Base-by-base conservation (phyloP, 2,797 vertebrate species). In the Chromobotia macracanthus region DNA sequence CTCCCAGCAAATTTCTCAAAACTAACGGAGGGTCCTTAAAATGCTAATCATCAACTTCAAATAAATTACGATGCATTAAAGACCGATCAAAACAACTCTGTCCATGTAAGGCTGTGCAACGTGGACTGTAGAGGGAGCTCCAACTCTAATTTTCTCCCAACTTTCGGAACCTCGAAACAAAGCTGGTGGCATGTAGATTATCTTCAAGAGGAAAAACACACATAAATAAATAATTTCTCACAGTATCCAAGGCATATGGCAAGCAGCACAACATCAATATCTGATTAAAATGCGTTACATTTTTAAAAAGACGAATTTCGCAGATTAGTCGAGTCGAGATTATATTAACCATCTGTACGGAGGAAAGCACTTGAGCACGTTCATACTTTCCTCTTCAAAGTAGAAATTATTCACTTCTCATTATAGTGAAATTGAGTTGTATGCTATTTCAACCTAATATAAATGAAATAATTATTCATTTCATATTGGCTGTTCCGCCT, bases 81-180 rank as follows among this genome's bases (percentile, higher is more conserved):
- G 31, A 48, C 31, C 41, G 56, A 41, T 66, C 46, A 80, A 67
- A 67, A 48, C 19, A 25, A 23, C 35, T 48, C 48, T 46, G 18
- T 56, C 7, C 2, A 6, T 38, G 56, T 44, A 2, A 35, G 11
- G 12, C 55, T 73, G 55, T 21, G 9, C 15, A 46, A 19, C 78
- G 65, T 55, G 28, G 84, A 86, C 94, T 94, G 93, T 94, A 94
- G 94, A 94, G 94, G 94, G 94, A 92, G 94, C 93, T 94, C 93
- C 86, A 93, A 90, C 91, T 91, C 91, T 84, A 92, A 92, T 90
- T 94, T 94, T 93, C 87, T 88, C 88, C 89, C 89, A 91, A 90
- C 85, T 92, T 91, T 89, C 87, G 18, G 72, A 71, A 66, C 50
- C 50, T 41, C 84, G 77, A 87, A 90, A 91, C 89, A 90, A 90